Evolutionary conservation across 35 echinoderm and acorn worm species (phyloP).

Genomic region (Lytechinus pictus): DNA sequence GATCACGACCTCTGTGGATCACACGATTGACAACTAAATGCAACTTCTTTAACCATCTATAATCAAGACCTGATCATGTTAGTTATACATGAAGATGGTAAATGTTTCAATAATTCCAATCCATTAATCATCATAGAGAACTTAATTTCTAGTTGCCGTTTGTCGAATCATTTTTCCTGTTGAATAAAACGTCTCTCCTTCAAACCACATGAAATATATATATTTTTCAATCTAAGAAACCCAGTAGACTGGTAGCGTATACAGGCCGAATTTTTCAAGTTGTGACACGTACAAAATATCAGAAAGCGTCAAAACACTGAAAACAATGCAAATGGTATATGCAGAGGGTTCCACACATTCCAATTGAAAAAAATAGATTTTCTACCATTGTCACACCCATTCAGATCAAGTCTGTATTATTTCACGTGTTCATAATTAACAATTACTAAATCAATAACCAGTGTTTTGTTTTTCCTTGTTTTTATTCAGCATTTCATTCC

Average conservation of each 20-base stretch:
- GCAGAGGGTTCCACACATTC: background rate
- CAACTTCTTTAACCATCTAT: too few species aligned
- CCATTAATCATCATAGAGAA: too few species aligned
- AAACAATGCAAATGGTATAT: background rate
- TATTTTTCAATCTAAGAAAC: too few species aligned
- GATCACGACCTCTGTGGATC: too few species aligned
- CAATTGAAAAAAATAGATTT: background rate
- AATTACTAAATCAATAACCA: constrained; percentile 1
- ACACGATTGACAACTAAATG: too few species aligned
- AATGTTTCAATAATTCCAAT: too few species aligned
- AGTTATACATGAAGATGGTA: too few species aligned
- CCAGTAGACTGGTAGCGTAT: too few species aligned
- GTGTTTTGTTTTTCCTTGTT: background rate
- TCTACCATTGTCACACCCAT: background rate
- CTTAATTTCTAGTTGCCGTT: background rate
- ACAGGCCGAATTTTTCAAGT: background rate
- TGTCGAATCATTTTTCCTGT: background rate
- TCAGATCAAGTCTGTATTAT: background rate
- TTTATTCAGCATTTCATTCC: background rate
- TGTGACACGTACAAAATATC: background rate
- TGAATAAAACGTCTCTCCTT: background rate
- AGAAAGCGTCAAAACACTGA: background rate
- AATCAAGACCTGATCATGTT: too few species aligned
- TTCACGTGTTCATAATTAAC: background rate
- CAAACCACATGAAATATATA: background rate